phyloP scores from a whole-genome alignment of 2,888 invertebrate species.

The Megalurothrips usitatus region DNA sequence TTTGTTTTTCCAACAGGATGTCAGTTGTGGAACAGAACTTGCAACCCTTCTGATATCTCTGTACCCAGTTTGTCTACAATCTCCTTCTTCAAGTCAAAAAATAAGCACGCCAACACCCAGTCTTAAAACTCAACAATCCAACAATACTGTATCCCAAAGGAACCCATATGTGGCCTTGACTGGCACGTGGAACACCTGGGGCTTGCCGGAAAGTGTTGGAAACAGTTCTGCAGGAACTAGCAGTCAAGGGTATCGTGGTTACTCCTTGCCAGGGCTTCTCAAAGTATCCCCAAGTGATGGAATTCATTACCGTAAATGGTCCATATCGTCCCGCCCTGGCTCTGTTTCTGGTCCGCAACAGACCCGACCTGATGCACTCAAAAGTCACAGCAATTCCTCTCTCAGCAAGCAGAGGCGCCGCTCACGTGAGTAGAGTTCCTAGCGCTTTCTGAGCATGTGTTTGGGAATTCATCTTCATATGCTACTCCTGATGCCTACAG shows the following conservation, averaged over 20 bases:
- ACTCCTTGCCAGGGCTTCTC: not conserved
- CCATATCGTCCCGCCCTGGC: not conserved
- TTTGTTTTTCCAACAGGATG: constrained; percentile 45
- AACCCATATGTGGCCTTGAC: not conserved
- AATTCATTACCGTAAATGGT: not conserved
- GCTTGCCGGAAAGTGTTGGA: constrained; percentile 35
- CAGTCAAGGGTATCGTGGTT: not conserved
- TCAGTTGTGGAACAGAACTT: constrained; percentile 58
- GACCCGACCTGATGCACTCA: not conserved
- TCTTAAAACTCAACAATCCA: not conserved
- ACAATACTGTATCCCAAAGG: not conserved
- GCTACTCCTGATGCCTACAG: not conserved
- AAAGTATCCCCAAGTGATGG: not conserved
- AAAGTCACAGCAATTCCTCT: constrained; percentile 7
- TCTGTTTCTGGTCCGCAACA: not conserved
- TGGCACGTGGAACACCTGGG: not conserved
- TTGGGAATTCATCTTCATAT: too few relatives aligned
- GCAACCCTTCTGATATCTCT: constrained; percentile 57
- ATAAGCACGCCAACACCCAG: constrained; percentile 29
- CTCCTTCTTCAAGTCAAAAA: constrained; percentile 27
- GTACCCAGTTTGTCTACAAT: constrained; percentile 46
- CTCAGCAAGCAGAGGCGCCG: not conserved
- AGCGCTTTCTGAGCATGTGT: too few relatives aligned
- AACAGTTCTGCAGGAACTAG: not conserved
- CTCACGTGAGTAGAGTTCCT: not conserved